phyloP scores from a whole-genome alignment of 37 sponge, comb jelly and placozoan genomes.

The Geodia barretti region DNA sequence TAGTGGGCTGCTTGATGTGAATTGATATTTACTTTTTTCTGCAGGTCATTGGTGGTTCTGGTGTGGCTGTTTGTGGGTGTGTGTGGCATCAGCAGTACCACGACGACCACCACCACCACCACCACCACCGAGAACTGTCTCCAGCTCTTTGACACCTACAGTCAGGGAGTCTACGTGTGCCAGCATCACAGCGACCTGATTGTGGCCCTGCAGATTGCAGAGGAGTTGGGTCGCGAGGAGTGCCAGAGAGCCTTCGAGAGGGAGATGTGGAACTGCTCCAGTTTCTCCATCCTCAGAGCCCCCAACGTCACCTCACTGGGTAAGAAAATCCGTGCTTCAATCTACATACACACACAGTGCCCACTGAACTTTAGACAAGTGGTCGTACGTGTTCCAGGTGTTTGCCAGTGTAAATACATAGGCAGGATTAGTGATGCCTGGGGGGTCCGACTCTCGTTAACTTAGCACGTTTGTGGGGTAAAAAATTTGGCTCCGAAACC shows the following conservation, averaged over 20 bases:
- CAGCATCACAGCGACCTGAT: slow-evolving; percentile 9
- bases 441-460: too few relatives aligned
- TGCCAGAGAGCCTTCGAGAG: slow-evolving; percentile 40
- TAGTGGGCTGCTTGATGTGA: background rate
- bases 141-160: slow-evolving; percentile 1
- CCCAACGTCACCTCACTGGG: slow-evolving; percentile 31
- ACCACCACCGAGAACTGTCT: background rate
- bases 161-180: slow-evolving; percentile 29
- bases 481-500: too few relatives aligned
- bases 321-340: too few relatives aligned
- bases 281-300: slow-evolving; percentile 31
- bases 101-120: background rate
- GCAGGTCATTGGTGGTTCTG: background rate
- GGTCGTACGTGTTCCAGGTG: too few relatives aligned
- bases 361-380: too few relatives aligned
- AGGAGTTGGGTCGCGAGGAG: slow-evolving; percentile 9
- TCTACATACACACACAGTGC: too few relatives aligned
- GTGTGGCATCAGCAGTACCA: background rate
- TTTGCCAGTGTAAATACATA: too few relatives aligned
- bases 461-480: too few relatives aligned
- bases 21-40: background rate
- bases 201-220: slow-evolving; percentile 34
- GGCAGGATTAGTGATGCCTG: too few relatives aligned
- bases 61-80: background rate
- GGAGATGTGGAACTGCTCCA: slow-evolving; percentile 54